Base-by-base conservation (phyloP, 2,797 vertebrate genomes). In the Lepus townsendii region DNA sequence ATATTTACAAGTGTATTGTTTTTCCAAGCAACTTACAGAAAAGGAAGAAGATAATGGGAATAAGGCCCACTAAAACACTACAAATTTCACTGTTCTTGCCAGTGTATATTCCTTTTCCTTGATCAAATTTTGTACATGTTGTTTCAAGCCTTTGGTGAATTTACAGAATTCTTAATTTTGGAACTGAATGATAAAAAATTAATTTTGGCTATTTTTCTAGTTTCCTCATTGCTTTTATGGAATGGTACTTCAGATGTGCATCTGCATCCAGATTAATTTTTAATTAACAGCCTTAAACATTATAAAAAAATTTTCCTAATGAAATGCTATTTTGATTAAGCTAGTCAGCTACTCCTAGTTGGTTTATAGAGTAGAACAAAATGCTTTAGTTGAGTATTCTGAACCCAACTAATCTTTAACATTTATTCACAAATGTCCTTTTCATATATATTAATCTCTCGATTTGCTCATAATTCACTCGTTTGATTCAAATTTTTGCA, bases 91-190 rank as follows among this genome's bases (percentile, higher is more conserved):
- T 32, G 7, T 14, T 65, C 14, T 50, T 52, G 26, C 26, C 32
- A 78, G 71, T 13, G 60, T 27, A 54, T 2, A 30, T 16, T 3
- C 24, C 9, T 11, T 83, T 35, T 52, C 66, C 19, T 47, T 90
- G 42, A 72, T 27, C 65, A 7, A 63, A 52, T 38, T 47, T n/a
- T 4, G 4, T 16, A 42, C 10, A 26, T 27, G 20, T 16, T 84
- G 42, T 71, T 84, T 13, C 5, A 69, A 69, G 5, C 35, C 8
- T 79, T 62, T 10, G 26, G 14, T 30, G 12, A 88, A 57, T 54
- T 57, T 79, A 24, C 6, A 75, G 9, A 69, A 63, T 85, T 69
- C 14, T 80, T 94, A 73, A 89, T 80, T 75, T 80, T 91, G 30
- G 26, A 69, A 62, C 7, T 71, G 4, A 57, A 47, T 83, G 88